Evolutionary conservation across 2,113 vertebrate genomes (phyloP), one percentile per base, ranked within the genome.

Genomic region (Apteryx owenii): DNA sequence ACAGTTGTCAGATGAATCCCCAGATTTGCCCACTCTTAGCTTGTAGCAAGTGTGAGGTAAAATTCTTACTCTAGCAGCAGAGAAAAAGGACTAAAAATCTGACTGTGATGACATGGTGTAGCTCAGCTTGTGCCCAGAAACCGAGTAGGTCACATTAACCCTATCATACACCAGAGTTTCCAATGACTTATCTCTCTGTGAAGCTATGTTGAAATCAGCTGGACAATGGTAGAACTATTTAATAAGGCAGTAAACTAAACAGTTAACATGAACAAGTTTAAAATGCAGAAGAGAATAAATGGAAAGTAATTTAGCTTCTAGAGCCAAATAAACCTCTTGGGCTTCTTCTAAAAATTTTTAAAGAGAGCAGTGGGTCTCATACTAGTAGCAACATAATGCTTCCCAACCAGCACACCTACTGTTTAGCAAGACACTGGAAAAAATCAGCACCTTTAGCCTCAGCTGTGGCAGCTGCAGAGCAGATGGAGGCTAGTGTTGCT

Each of bases 391-490:
- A 44, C 36, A 64, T 21, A 17, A 58, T 60, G 16, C n/a, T 96
- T 93, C 82, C 42, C 77, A 81, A 66, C 70, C 31, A 51, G 6
- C 38, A 76, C 36, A 62, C 23, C 75, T 95, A 68, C 68, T 71
- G 61, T 85, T 90, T 64, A 86, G 42, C 81, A 71, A 64, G 90
- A 94, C 66, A 71, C 56, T 68, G 72, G 60, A 87, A 94, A 94
- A 77, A 60, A 56, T 85, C 81, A 71, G 44, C 54, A 75, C 53
- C 76, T 96, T 93, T 81, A 51, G 62, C 68, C 15, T 90, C 66
- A 72, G 58, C 29, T 80, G 76, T 61, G 19, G 26, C 89, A 96
- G 94, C 90, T 95, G 87, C 82, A 89, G 77, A 96, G 66, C 93
- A 97, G 89, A 93, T 91, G 89, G 91, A n/a, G 56, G 40, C 23